These are phyloP conservation scores for Drosophila cracens DNA, from an alignment of 2,888 invertebrate genomes.

Conservation along the genomic window DNA sequence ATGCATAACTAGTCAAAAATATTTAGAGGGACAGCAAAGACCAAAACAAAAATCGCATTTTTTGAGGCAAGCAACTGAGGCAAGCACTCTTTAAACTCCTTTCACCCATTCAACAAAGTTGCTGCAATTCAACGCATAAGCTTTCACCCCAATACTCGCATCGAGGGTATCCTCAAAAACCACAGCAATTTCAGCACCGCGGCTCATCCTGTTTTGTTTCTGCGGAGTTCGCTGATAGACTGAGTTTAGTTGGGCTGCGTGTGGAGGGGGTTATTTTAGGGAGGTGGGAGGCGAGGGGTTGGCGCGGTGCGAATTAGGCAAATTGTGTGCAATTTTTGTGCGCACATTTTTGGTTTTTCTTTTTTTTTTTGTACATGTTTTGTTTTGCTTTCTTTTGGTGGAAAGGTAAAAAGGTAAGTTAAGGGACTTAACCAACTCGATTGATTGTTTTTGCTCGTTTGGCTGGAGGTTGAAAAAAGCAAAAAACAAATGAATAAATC, in stretches of 20 bases:
- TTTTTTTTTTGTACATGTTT: background rate
- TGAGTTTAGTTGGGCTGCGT: background rate
- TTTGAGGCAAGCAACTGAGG: background rate
- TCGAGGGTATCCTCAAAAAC: conserved; percentile 47
- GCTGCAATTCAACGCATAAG: background rate
- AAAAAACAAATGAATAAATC: background rate
- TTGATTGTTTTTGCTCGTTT: conserved; percentile 54
- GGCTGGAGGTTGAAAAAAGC: conserved; percentile 19
- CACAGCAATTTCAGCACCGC: conserved; percentile 67
- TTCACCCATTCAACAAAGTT: background rate
- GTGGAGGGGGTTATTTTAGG: conserved; percentile 4
- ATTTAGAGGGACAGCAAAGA: background rate
- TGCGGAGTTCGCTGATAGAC: background rate
- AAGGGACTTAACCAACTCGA: conserved; percentile 31
- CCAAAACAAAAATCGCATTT: background rate
- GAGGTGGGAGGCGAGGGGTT: background rate
- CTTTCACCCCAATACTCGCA: background rate
- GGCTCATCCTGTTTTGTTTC: conserved; percentile 65
- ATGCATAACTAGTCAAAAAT: background rate
- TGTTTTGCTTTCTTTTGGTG: conserved; percentile 4
- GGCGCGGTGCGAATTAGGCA: conserved; percentile 72
- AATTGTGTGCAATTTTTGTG: conserved; percentile 78
- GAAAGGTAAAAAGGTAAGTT: background rate
- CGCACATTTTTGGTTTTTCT: conserved; percentile 17
- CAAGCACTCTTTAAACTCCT: background rate